phyloP scores from a whole-genome alignment of 23 tunicate genomes.

The Botrylloides violaceus region DNA sequence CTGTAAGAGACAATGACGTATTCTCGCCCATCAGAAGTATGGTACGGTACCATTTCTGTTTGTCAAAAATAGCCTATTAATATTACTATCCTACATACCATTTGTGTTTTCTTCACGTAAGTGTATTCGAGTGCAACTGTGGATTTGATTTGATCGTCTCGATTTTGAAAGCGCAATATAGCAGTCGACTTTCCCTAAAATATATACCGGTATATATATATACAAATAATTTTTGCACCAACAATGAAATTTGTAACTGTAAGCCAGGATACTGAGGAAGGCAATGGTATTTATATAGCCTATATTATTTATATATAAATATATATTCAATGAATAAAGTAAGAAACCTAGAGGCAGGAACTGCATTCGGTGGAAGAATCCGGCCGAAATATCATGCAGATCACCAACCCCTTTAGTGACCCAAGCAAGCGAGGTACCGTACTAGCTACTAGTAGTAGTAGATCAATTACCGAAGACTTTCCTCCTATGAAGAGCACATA shows the following conservation, averaged over 20 bases:
- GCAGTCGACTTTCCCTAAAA: conserved; percentile 85
- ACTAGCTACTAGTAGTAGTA: too few species aligned
- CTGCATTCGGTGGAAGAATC: too few species aligned
- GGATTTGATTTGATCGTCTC: conserved; percentile 69
- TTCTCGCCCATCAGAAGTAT: too few species aligned
- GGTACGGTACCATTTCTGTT: too few species aligned
- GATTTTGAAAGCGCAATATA: conserved; percentile 50
- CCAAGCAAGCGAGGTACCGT: too few species aligned
- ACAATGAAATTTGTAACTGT: neutral
- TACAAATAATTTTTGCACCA: neutral
- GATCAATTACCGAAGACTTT: conserved; percentile 57
- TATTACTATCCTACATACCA: conserved; percentile 27
- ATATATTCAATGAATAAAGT: too few species aligned
- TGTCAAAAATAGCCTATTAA: neutral
- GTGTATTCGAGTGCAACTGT: conserved; percentile 90
- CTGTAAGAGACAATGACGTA: too few species aligned
- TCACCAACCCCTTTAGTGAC: too few species aligned
- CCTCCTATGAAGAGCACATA: conserved; percentile 68
- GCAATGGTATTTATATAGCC: neutral
- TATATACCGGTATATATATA: neutral
- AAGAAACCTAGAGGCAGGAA: too few species aligned
- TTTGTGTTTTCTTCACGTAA: conserved; percentile 56
- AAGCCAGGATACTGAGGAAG: neutral
- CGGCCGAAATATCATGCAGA: too few species aligned
- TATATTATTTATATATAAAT: too few species aligned